These are phyloP conservation scores for Gopherus evgoodei DNA, from an alignment of 2,113 vertebrate genomes.

Conservation along the genomic window DNA sequence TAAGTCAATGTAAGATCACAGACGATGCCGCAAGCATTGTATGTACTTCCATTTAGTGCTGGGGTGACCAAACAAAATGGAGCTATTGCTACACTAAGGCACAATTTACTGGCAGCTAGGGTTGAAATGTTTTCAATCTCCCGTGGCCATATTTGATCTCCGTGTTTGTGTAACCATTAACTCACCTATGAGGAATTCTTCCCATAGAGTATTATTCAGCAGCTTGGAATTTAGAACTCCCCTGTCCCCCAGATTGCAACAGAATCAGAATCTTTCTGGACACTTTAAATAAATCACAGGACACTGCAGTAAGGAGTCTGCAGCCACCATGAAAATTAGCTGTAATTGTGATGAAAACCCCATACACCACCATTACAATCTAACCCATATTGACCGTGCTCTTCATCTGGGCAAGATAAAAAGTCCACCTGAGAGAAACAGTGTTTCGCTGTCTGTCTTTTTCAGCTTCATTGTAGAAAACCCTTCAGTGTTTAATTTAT, in stretches of 20 bases:
- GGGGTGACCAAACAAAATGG: background rate
- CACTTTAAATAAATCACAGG: background rate
- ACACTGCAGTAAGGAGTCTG: background rate
- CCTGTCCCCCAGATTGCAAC: background rate
- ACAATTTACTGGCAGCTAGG: background rate
- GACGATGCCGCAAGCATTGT: background rate
- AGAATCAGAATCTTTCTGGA: background rate
- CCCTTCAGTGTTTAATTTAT: background rate
- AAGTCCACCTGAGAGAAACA: background rate
- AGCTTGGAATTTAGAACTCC: background rate
- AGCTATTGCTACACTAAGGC: background rate
- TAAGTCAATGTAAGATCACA: background rate
- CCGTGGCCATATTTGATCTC: background rate
- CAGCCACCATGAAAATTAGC: background rate
- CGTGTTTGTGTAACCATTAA: background rate
- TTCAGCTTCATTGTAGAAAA: background rate
- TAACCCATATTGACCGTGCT: background rate
- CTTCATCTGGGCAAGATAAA: background rate
- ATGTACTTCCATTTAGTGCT: background rate
- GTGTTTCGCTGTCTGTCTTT: background rate
- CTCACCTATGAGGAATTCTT: background rate
- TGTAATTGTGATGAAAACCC: background rate
- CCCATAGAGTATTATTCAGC: background rate
- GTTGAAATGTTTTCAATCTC: background rate
- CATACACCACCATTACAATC: background rate